Evolutionary conservation across 2,113 vertebrate species (phyloP), one percentile per base, ranked within the genome.

Genomic region (Peromyscus leucopus): DNA sequence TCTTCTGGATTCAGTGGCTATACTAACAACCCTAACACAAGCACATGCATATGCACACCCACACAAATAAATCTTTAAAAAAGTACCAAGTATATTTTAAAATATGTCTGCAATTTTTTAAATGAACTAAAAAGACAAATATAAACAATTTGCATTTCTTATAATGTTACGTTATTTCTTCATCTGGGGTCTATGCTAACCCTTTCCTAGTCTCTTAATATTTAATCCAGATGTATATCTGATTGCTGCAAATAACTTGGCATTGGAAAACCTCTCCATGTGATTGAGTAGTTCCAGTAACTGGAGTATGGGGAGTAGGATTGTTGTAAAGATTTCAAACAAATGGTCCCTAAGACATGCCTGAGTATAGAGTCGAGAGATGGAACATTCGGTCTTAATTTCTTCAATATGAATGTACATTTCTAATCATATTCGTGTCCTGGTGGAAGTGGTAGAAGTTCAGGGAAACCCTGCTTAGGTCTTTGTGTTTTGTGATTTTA

Each of bases 321-420:
- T 89, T 91, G 61, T 90, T 90, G 90, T n/a, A 82, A 86, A 90
- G n/a, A 55, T 48, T 61, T 85, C 65, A 93, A 76, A 89, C 75
- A 85, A n/a, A 85, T 76, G 39, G 85, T 48, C 46, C 48, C 88
- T 51, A 72, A 10, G 33, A 65, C 2, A 9, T 87, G 87, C 61
- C 28, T 95, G 22, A 65, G 5, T 48, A 11, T 24, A 2, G 10
- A 9, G 19, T 15, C 42, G 42, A 28, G 17, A 89, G 15, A 86
- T 2, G 57, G n/a, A 72, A 72, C 31, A 55, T 89, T 82, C 76
- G 65, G 26, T 39, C 4, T 86, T 59, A 31, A 42, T 96, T 91
- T 87, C 48, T 90, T 86, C 42, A 72, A 6, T 48, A n/a, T 55
- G 59, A 94, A 78, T 91, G 28, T n/a, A 4, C 84, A 33, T 46